Evolutionary conservation across 2,113 vertebrate genomes (phyloP), one percentile per base, ranked within the genome.

Genomic region (Bubo bubo): DNA sequence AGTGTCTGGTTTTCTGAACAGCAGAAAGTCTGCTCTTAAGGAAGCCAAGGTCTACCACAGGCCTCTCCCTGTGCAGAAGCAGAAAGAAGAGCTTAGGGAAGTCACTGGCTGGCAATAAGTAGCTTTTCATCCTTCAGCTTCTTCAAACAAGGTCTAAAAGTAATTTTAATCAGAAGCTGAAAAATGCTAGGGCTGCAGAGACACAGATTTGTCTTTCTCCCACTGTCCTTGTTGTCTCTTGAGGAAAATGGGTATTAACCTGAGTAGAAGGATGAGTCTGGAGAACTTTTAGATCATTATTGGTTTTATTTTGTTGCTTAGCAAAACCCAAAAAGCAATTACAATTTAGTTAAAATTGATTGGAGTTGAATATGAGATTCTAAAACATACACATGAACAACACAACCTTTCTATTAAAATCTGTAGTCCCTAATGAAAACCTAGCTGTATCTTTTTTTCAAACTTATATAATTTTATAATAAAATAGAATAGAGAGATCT

Each of bases 321-420:
- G 85, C 72, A 64, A 86, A 93, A 87, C 10, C 49, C 75, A 53
- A 85, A 86, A 91, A 62, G 30, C 37, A 87, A 91, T 92, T 93
- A 93, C 22, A 88, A 75, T 79, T 79, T 90, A 76, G 87, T 91
- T 68, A 72, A 64, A 93, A 82, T 87, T 72, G 62, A 82, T 89
- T 68, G 7, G 53, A 87, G 12, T 73, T 82, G 70, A 90, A 53
- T 7, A 32, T 53, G 45, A 9, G 37, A 70, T 79, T 79, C 26
- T 73, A 79, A 91, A 90, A 32, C 12, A 37, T 20, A 66, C 10
- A 79, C 68, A 80, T 47, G 26, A 93, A 72, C 12, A 91, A 28
- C 6, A 72, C 13, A 91, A 28, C 6, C 13, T 87, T 95, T 94
- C 35, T 47, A 17, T 72, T 74, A 59, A 86, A 83, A 74, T 80